A percentile compares a stretch with the other conserved stretches of the same genome.
Conservation (phyloP, 2,113 vertebrate species). For the Nothocercus julius region DNA sequence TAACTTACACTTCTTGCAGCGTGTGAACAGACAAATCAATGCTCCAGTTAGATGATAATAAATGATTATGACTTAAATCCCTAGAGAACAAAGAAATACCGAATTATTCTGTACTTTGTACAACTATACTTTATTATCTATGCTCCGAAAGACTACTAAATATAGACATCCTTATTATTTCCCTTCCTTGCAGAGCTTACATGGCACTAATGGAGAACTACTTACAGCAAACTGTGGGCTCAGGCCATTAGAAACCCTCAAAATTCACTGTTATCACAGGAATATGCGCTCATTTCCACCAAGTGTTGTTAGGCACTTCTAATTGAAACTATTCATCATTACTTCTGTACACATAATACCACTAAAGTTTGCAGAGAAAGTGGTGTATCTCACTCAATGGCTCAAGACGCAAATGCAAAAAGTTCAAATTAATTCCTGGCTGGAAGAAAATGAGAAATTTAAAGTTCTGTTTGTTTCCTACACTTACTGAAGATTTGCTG, state of each 20-base stretch:
- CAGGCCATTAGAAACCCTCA: not conserved
- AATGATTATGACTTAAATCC: conserved; percentile 83
- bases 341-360: not conserved
- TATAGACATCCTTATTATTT: not conserved
- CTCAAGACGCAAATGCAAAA: not conserved
- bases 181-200: not conserved
- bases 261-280: not conserved
- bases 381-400: not conserved
- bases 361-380: not conserved
- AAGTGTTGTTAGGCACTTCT: not conserved
- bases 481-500: not conserved
- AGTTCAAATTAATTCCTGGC: not conserved
- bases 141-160: not conserved
- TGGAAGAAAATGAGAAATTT: not conserved
- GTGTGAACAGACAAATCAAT: conserved; percentile 71
- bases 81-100: conserved; percentile 61
- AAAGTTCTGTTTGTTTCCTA: not conserved
- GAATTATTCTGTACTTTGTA: not conserved
- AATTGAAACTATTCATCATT: not conserved
- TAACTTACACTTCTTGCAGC: conserved; percentile 84
- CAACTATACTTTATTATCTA: not conserved
- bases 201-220: not conserved
- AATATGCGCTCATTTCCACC: not conserved
- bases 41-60: conserved; percentile 77
- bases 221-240: not conserved